phyloP scores from a whole-genome alignment of 2,797 vertebrate species.

The Eulemur rubriventer region DNA sequence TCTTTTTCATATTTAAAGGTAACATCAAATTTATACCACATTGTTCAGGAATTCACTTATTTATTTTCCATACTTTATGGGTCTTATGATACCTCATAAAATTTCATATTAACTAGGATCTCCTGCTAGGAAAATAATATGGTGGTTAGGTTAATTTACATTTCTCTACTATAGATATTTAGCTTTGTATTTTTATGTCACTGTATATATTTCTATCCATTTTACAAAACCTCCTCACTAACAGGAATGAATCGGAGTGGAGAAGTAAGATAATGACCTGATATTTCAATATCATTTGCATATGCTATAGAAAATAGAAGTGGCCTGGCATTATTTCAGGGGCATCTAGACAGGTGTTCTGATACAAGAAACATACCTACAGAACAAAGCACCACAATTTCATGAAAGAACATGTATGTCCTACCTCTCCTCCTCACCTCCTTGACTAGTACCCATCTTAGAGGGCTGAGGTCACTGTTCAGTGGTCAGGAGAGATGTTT shows the following conservation, averaged over 20 bases:
- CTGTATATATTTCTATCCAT: slow-evolving; percentile 29
- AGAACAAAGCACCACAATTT: neutral
- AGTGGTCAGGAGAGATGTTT: neutral
- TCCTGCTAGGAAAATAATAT: slow-evolving; percentile 69
- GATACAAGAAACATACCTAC: neutral
- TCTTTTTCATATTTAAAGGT: slow-evolving; percentile 70
- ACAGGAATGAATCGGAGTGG: neutral
- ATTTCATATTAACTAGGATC: slow-evolving; percentile 66
- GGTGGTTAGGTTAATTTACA: slow-evolving; percentile 38
- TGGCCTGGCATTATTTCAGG: slow-evolving; percentile 22
- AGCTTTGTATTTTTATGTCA: slow-evolving; percentile 45
- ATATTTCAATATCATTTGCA: slow-evolving; percentile 51
- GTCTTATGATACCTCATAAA: slow-evolving; percentile 70
- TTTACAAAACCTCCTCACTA: slow-evolving; percentile 32
- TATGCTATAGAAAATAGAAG: neutral
- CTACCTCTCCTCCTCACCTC: neutral
- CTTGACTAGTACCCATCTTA: neutral
- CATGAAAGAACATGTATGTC: neutral
- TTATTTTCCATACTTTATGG: slow-evolving; percentile 67
- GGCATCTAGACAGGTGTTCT: neutral
- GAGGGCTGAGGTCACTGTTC: neutral
- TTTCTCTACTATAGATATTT: slow-evolving; percentile 46
- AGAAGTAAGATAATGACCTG: slow-evolving; percentile 21
- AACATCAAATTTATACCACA: slow-evolving; percentile 64
- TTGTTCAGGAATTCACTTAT: slow-evolving; percentile 53